Evolutionary conservation across 2,888 invertebrate genomes (phyloP).

Genomic region (Anthrax anthrax): DNA sequence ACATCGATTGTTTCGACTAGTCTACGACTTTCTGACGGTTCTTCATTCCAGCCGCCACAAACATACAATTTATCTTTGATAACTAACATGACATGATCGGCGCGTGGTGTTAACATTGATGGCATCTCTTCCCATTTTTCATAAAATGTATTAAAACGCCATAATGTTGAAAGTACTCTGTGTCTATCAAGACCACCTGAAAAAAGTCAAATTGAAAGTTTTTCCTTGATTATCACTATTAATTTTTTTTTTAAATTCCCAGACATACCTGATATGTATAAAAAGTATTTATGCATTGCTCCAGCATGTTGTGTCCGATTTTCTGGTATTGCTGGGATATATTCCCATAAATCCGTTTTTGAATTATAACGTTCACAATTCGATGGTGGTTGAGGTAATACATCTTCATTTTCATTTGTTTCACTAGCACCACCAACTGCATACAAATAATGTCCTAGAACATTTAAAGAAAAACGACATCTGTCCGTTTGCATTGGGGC

Average conservation of each 20-base stretch:
- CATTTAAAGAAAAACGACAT: slow-evolving; percentile 50
- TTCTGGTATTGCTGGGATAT: slow-evolving; percentile 40
- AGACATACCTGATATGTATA: slow-evolving; percentile 28
- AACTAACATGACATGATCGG: slow-evolving; percentile 49
- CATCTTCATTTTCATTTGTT: slow-evolving; percentile 35
- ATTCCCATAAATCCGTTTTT: slow-evolving; percentile 41
- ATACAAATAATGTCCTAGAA: slow-evolving; percentile 39
- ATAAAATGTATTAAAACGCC: slow-evolving; percentile 38
- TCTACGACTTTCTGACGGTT: slow-evolving; percentile 37
- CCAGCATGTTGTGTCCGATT: slow-evolving; percentile 47
- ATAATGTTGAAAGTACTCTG: slow-evolving; percentile 36
- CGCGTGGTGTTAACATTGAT: slow-evolving; percentile 44
- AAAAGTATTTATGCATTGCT: slow-evolving; percentile 27
- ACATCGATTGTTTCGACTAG: slow-evolving; percentile 49
- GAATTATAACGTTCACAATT: slow-evolving; percentile 48
- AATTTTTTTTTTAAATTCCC: background rate
- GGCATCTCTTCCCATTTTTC: slow-evolving; percentile 41
- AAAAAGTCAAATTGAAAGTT: background rate
- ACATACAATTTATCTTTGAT: slow-evolving; percentile 44
- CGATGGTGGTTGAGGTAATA: slow-evolving; percentile 26
- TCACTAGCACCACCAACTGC: slow-evolving; percentile 52
- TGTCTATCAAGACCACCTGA: slow-evolving; percentile 29
- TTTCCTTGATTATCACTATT: too few species aligned
- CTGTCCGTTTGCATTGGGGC: slow-evolving; percentile 50
- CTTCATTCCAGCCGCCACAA: slow-evolving; percentile 52